These are phyloP conservation scores for Drosophila kuntzei DNA, from an alignment of 2,888 invertebrate species.

Conservation along the genomic window DNA sequence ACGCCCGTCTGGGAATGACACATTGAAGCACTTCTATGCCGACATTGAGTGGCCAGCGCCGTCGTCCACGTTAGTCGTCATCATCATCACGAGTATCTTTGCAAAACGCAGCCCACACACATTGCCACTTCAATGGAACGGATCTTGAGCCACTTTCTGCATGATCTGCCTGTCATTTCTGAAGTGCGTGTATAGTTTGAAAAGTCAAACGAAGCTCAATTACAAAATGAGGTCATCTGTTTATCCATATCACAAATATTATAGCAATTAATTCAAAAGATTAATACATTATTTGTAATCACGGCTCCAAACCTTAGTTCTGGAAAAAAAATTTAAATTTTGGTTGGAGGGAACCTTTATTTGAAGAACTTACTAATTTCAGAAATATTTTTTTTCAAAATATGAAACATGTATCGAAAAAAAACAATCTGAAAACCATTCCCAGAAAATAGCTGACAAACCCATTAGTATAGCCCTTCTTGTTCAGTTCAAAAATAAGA, in stretches of 20 bases:
- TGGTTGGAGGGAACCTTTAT: too few species aligned
- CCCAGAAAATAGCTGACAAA: too few species aligned
- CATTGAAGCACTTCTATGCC: constrained; percentile 77
- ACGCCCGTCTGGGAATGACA: constrained; percentile 63
- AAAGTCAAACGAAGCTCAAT: constrained; percentile 25
- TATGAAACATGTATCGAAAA: too few species aligned
- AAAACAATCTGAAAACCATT: too few species aligned
- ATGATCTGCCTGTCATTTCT: constrained; percentile 63
- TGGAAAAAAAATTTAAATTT: too few species aligned
- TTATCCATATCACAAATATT: background rate
- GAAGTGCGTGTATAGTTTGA: constrained; percentile 35
- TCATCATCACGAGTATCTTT: constrained; percentile 38
- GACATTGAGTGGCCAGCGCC: constrained; percentile 72
- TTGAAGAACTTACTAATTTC: too few species aligned
- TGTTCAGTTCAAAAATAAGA: background rate
- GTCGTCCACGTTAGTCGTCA: constrained; percentile 43
- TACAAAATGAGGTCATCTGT: constrained; percentile 63
- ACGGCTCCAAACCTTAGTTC: too few species aligned
- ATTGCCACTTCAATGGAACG: constrained; percentile 68
- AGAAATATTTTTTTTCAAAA: too few species aligned
- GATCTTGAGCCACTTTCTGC: constrained; percentile 57
- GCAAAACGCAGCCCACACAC: constrained; percentile 72
- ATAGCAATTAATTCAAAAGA: background rate
- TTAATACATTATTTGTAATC: background rate
- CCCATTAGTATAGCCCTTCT: too few species aligned